phyloP scores from a whole-genome alignment of 2,888 invertebrate genomes.

The Drosophila barbarae region DNA sequence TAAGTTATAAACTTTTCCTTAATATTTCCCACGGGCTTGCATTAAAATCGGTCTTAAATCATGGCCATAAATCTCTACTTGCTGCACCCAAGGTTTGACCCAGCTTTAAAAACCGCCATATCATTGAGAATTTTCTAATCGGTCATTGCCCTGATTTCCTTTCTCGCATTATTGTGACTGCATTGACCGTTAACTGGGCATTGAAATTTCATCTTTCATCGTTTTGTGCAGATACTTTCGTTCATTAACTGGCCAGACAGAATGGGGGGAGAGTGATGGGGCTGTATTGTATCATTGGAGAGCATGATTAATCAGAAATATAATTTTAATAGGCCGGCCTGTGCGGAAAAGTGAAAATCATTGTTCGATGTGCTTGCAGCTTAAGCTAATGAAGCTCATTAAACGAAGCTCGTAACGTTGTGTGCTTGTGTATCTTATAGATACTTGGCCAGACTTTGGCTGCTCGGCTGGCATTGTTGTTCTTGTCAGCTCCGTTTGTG shows the following conservation, averaged over 20 bases:
- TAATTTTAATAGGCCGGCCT: slow-evolving; percentile 48
- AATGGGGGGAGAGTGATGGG: neutral
- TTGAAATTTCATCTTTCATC: slow-evolving; percentile 2
- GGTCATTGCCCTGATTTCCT: slow-evolving; percentile 49
- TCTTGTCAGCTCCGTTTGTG: slow-evolving; percentile 24
- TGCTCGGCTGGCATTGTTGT: slow-evolving; percentile 24
- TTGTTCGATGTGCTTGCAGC: slow-evolving; percentile 44
- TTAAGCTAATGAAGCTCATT: slow-evolving; percentile 66
- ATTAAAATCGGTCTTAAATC: neutral
- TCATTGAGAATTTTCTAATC: slow-evolving; percentile 56
- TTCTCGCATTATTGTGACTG: slow-evolving; percentile 21
- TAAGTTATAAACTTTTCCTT: neutral
- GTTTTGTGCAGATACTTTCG: slow-evolving; percentile 21
- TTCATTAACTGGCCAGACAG: slow-evolving; percentile 26
- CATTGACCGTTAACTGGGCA: slow-evolving; percentile 33
- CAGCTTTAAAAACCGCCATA: slow-evolving; percentile 6
- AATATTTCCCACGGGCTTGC: neutral
- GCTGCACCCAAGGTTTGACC: slow-evolving; percentile 3
- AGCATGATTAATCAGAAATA: slow-evolving; percentile 66
- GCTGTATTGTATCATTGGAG: slow-evolving; percentile 17
- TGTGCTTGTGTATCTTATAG: slow-evolving; percentile 43
- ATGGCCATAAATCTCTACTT: neutral
- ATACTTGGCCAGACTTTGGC: slow-evolving; percentile 33
- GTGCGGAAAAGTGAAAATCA: slow-evolving; percentile 60
- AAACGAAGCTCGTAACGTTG: slow-evolving; percentile 35